Conservation (phyloP, 2,113 vertebrate genomes). For the Neofelis nebulosa region DNA sequence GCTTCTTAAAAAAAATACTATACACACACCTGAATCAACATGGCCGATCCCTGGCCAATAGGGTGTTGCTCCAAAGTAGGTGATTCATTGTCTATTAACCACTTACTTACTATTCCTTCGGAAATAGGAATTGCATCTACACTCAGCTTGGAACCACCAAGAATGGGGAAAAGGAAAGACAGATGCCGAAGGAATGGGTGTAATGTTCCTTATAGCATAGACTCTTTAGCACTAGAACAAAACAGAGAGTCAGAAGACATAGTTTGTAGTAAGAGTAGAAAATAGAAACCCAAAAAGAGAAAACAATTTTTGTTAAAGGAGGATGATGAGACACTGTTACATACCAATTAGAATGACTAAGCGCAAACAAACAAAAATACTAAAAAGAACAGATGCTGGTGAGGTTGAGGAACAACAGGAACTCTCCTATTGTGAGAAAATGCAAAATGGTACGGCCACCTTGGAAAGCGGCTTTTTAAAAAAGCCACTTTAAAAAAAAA, state of each 20-base stretch:
- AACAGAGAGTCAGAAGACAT: neutral
- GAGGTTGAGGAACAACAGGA: neutral
- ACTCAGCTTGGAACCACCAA: neutral
- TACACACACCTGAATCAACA: slow-evolving; percentile 25
- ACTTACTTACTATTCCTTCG: neutral
- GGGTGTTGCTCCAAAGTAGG: neutral
- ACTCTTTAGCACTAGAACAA: neutral
- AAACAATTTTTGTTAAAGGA: neutral
- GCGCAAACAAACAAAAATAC: neutral
- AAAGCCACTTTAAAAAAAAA: no score
- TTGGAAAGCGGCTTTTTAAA: neutral
- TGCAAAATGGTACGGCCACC: neutral
- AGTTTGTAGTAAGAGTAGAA: neutral
- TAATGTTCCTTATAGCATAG: neutral
- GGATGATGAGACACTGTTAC: neutral
- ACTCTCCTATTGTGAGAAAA: neutral
- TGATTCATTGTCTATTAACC: slow-evolving; percentile 4
- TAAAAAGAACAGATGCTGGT: neutral
- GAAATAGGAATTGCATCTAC: neutral
- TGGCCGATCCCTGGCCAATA: neutral
- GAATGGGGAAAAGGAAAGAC: neutral
- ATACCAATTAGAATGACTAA: neutral
- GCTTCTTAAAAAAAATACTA: neutral
- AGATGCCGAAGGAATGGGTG: neutral
- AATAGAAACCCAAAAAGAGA: neutral